These are phyloP conservation scores for Phortica magna DNA, from an alignment of 2,888 invertebrate genomes.

Conservation along the genomic window DNA sequence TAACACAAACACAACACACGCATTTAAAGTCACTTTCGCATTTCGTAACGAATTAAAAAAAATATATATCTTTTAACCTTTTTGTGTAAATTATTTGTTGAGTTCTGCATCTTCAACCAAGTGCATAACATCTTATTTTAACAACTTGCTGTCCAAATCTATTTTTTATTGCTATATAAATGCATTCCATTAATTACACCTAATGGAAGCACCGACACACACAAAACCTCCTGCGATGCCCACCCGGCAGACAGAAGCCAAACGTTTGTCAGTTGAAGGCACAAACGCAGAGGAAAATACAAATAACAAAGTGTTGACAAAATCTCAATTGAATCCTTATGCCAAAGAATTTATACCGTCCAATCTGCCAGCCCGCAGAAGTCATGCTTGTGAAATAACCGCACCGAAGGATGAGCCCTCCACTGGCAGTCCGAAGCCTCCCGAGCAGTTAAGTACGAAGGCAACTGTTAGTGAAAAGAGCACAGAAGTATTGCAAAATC, in stretches of 20 bases:
- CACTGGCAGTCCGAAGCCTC: neutral
- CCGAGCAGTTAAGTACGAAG: neutral
- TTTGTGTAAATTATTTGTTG: neutral
- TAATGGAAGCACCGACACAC: neutral
- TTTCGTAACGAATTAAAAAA: no score
- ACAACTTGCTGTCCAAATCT: neutral
- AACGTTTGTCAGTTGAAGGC: neutral
- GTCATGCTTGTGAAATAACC: neutral
- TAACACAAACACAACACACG: no score
- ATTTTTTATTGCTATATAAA: neutral
- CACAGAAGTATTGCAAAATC: neutral
- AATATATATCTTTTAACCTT: no score
- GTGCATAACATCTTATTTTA: neutral
- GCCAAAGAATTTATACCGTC: constrained; percentile 55
- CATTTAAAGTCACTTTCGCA: no score
- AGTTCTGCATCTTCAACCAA: neutral
- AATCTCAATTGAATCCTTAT: constrained; percentile 56
- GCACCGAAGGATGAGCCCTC: no score
- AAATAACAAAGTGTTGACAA: neutral
- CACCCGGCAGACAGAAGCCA: neutral
- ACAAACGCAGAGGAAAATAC: neutral
- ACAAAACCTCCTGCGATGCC: no score
- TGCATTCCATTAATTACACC: neutral
- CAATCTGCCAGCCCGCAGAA: neutral
- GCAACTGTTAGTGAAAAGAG: neutral